Evolutionary conservation across 1,140 invertebrate species (phyloP).

Genomic region (Plodia interpunctella): DNA sequence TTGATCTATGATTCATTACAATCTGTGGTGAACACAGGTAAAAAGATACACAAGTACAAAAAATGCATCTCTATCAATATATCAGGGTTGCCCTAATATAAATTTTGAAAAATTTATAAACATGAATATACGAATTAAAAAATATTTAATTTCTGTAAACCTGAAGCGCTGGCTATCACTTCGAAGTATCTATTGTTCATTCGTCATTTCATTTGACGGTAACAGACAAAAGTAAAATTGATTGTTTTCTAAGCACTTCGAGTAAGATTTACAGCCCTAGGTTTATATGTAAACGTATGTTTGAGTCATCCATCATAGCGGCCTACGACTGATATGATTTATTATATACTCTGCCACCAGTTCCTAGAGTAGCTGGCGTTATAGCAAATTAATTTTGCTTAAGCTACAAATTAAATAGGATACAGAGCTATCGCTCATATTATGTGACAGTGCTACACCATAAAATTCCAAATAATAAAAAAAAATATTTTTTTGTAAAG

Average conservation of each 20-base stretch:
- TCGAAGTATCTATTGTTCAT: neutral
- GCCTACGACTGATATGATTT: conserved; percentile 38
- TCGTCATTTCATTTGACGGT: conserved; percentile 1
- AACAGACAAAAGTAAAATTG: conserved; percentile 4
- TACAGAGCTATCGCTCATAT: neutral
- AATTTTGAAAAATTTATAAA: no score
- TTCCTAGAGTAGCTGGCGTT: conserved; percentile 33
- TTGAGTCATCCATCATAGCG: conserved; percentile 37
- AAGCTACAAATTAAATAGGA: neutral
- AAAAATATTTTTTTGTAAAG: no score
- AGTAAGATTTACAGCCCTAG: conserved; percentile 15
- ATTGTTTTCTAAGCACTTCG: neutral
- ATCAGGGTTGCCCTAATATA: conserved; percentile 13
- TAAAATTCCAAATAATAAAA: no score
- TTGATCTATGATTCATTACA: conserved; percentile 13
- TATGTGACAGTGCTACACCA: neutral
- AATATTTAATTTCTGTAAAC: neutral
- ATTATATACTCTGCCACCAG: conserved; percentile 27
- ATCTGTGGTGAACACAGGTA: neutral
- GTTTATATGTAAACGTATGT: conserved; percentile 12
- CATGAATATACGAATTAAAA: neutral
- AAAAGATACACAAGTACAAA: conserved; percentile 7
- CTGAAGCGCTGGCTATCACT: neutral
- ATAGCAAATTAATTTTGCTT: conserved; percentile 36
- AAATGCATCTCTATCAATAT: conserved; percentile 14